These are phyloP conservation scores for Catocala fraxini DNA, from an alignment of 2,888 invertebrate genomes.

Conservation along the genomic window DNA sequence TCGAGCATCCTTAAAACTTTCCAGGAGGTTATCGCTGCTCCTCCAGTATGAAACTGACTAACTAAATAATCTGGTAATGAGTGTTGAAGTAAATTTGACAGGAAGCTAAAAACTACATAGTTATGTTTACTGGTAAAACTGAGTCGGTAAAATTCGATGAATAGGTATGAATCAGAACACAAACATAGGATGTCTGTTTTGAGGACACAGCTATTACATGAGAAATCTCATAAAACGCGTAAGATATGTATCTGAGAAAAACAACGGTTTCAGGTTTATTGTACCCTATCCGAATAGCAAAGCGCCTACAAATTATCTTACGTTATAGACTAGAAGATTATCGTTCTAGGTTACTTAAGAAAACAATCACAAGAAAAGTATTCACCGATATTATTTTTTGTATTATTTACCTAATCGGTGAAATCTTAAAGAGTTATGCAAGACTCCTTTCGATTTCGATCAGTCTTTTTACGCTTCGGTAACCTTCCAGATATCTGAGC, in stretches of 20 bases:
- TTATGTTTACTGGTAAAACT: not conserved
- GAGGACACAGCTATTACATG: constrained; percentile 3
- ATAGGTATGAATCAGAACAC: constrained; percentile 30
- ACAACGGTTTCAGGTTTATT: constrained; percentile 29
- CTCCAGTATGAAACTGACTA: no score
- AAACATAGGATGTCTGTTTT: constrained; percentile 3
- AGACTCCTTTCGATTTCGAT: constrained; percentile 36
- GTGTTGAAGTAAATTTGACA: no score
- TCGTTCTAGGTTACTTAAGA: constrained; percentile 34
- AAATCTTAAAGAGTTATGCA: constrained; percentile 4
- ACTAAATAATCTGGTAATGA: no score
- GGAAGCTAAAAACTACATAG: no score
- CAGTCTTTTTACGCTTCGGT: constrained; percentile 28
- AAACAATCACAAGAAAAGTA: constrained; percentile 33
- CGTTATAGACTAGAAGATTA: constrained; percentile 26
- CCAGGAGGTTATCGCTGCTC: no score
- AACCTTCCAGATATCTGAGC: constrained; percentile 6
- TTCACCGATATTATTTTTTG: constrained; percentile 22
- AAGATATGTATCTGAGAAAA: constrained; percentile 10
- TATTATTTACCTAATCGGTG: constrained; percentile 12
- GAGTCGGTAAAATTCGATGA: constrained; percentile 11
- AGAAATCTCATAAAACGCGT: constrained; percentile 3
- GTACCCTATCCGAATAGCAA: constrained; percentile 3
- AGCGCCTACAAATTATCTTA: constrained; percentile 16
- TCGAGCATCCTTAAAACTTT: no score